A percentile compares a stretch with the other conserved stretches of the same genome.
phyloP scores from a whole-genome alignment of 2,113 vertebrate genomes.

The Oreocharis arfaki region DNA sequence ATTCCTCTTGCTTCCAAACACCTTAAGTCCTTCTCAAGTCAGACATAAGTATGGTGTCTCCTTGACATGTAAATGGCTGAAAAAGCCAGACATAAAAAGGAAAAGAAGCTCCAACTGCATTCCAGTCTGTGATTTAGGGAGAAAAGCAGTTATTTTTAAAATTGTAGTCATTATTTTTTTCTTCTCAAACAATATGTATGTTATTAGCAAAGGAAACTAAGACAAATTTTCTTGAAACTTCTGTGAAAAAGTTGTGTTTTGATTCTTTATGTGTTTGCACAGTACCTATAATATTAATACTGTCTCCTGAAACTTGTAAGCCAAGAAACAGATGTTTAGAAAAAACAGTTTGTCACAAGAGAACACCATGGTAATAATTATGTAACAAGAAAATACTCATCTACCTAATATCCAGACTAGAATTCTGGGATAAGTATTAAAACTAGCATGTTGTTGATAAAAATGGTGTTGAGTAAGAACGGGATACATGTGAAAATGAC shows the following conservation, averaged over 20 bases:
- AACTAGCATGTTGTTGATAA: not conserved
- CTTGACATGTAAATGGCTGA: not conserved
- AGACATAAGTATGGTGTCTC: not conserved
- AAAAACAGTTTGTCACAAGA: not conserved
- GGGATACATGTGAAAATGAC: not conserved
- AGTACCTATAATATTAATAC: not conserved
- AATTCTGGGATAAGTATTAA: not conserved
- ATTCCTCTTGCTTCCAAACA: not conserved
- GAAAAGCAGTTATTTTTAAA: fast-evolving
- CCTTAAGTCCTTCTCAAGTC: not conserved
- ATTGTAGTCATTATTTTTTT: not conserved
- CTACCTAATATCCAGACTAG: not conserved
- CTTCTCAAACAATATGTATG: not conserved
- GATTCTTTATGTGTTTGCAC: not conserved
- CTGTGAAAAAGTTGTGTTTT: not conserved
- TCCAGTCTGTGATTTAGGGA: not conserved
- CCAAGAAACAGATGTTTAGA: not conserved
- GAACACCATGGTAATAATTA: not conserved
- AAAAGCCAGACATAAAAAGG: not conserved
- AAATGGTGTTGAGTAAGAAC: not conserved
- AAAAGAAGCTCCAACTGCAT: not conserved
- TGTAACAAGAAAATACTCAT: not conserved
- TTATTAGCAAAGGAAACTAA: not conserved
- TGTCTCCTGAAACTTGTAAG: not conserved
- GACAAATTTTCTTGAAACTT: not conserved